Base-by-base conservation (phyloP, 2,797 vertebrate species). In the Cyprinella venusta region DNA sequence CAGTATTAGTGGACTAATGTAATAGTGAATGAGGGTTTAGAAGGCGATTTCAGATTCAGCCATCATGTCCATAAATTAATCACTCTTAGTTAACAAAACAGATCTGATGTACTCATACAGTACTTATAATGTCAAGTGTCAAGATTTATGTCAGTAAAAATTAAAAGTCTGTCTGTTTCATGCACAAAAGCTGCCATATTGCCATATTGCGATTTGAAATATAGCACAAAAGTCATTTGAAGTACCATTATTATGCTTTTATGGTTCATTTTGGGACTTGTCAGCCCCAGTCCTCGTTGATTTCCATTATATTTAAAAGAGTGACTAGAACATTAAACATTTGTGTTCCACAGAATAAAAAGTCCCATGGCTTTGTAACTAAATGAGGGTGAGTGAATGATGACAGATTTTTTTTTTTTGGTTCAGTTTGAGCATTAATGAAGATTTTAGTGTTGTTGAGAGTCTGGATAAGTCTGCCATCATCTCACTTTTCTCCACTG, bases 381-480 rank as follows among this genome's bases (percentile, higher is more conserved):
- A 77, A 18, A 64, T 45, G 26, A 48, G 40, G 5, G 24, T 45
- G 40, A 63, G 56, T 30, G 10, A 77, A 63, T 64, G 24, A 45
- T 64, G 59, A 8, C 16, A 19, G 16, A 2, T 21, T 19, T 8
- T 6, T 61, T 8, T 13, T 6, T 56, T 5, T 8, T 12, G 52
- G 19, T 45, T 77, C 59, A 4, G 45, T 48, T 48, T 48, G 13
- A 48, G 13, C 45, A 48, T 9, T 30, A 45, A 45, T 52, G 4
- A 21, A 67, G 18, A 48, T 82, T 82, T 56, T 42, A 42, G 10
- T 12, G 15, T 26, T 36, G 19, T 74, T 26, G 15, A 40, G 56
- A 80, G 16, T 68, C 71, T 85, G 36, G 38, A 70, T 42, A 75
- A 77, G 67, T 85, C 24, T 81, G 61, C 13, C 75, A 84, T 83